phyloP scores from a whole-genome alignment of 2,888 invertebrate species.

The Acronicta leporina region DNA sequence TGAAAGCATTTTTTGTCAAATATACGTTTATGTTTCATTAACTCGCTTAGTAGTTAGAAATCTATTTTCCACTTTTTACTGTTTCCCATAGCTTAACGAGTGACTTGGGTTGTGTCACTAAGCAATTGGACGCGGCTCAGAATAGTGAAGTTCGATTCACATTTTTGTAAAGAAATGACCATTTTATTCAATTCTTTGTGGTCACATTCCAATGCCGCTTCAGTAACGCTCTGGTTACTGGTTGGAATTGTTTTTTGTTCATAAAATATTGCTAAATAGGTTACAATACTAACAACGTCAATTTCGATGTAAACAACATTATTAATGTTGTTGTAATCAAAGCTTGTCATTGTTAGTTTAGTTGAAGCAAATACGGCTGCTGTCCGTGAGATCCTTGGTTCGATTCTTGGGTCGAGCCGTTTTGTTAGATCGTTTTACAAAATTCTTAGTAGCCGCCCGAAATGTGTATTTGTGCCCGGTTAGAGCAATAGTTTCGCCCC shows the following conservation, averaged over 20 bases:
- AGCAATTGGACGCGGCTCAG: slow-evolving; percentile 74
- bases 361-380: too few species aligned
- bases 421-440: too few species aligned
- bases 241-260: slow-evolving; percentile 52
- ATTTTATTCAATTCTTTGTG: slow-evolving; percentile 70
- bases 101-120: slow-evolving; percentile 75
- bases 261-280: slow-evolving; percentile 39
- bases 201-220: slow-evolving; percentile 76
- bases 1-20: slow-evolving; percentile 13
- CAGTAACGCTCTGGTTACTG: slow-evolving; percentile 61
- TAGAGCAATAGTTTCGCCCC: too few species aligned
- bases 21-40: slow-evolving; percentile 29
- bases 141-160: slow-evolving; percentile 61
- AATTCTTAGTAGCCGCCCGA: too few species aligned
- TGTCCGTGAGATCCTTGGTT: too few species aligned
- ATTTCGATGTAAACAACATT: neutral
- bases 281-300: slow-evolving; percentile 20
- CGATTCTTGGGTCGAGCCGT: too few species aligned
- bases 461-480: too few species aligned
- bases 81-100: slow-evolving; percentile 75
- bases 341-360: neutral
- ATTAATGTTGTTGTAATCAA: neutral
- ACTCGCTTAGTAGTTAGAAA: slow-evolving; percentile 39
- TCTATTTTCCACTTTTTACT: slow-evolving; percentile 66
- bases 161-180: slow-evolving; percentile 72